Evolutionary conservation across 2,113 vertebrate species (phyloP), one percentile per base, ranked within the genome.

Genomic region (Nasalis larvatus): DNA sequence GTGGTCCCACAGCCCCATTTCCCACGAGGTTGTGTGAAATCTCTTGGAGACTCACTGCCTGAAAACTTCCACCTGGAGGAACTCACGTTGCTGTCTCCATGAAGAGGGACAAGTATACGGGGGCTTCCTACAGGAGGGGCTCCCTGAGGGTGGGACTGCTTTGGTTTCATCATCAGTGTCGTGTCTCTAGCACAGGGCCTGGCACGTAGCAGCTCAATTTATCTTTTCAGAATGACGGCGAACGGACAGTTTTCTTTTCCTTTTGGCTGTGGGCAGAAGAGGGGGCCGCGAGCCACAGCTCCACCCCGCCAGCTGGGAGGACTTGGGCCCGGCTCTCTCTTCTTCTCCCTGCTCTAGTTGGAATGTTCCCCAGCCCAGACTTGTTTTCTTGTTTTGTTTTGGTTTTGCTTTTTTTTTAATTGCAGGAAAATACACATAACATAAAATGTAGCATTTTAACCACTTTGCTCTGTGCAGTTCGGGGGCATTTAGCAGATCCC

Each of bases 31-130:
- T 4, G 0, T 0, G 16, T 7, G 25, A 5, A 54, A 8, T 2
- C 17, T 49, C 90, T 11, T 12, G 2, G 52, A 40, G 17, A 60
- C 10, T 5, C 83, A 0, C 12, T 2, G 21, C 25, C 82, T 8
- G 0, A 13, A 45, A 14, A 42, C 11, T 14, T 8, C 60, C 78
- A 9, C 8, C 32, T 0, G 32, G 0, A 25, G 60, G 60, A 18
- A 2, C 21, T 21, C 63, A 17, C 2, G 0, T 0, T 9, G 27
- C 63, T 5, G 0, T 52, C 42, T 35, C n/a, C n/a, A 0, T 1
- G 11, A 10, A 27, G 2, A 9, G 21, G 32, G 56, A 27, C 16
- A 2, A 8, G 8, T 21, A 1, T 2, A 0, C 1, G 1, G 7
- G 0, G 27, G 81, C 76, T 56, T 40, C 58, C 11, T 1, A 0